Evolutionary conservation across 1,140 invertebrate species (phyloP).

Genomic region (Brachionus plicatilis): DNA sequence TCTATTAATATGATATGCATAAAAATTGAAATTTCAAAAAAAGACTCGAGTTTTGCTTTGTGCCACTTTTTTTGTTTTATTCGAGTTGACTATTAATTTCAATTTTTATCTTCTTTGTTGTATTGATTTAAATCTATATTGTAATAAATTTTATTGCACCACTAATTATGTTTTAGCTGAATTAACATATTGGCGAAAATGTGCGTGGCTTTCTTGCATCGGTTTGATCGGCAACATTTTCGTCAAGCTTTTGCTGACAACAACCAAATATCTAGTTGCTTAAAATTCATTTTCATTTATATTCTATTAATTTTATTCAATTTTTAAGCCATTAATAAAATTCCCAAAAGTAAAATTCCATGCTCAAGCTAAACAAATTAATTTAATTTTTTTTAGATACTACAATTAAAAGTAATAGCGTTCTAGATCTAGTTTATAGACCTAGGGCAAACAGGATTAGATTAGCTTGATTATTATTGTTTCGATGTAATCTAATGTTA

Average conservation of each 20-base stretch:
- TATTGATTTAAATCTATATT: background rate
- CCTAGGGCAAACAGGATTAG: background rate
- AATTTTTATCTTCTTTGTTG: background rate
- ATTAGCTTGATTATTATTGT: background rate
- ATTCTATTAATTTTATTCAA: background rate
- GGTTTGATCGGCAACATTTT: background rate
- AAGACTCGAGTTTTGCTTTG: background rate
- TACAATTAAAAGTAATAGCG: background rate
- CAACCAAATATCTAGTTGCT: background rate
- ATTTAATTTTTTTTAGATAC: background rate
- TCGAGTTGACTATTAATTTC: background rate
- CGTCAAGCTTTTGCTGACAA: background rate
- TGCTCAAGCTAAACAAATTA: background rate
- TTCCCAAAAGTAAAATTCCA: constrained; percentile 5
- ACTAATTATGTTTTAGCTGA: background rate
- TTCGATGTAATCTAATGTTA: background rate
- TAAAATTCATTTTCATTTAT: background rate
- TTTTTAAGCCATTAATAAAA: background rate
- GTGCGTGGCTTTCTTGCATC: background rate
- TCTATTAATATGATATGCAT: background rate
- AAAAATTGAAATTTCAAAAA: background rate
- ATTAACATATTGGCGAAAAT: background rate
- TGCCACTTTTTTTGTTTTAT: background rate
- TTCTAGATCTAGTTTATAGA: background rate
- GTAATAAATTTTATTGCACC: background rate